These are phyloP conservation scores for Xylophagus ater DNA, from an alignment of 2,888 invertebrate species.

Conservation along the genomic window DNA sequence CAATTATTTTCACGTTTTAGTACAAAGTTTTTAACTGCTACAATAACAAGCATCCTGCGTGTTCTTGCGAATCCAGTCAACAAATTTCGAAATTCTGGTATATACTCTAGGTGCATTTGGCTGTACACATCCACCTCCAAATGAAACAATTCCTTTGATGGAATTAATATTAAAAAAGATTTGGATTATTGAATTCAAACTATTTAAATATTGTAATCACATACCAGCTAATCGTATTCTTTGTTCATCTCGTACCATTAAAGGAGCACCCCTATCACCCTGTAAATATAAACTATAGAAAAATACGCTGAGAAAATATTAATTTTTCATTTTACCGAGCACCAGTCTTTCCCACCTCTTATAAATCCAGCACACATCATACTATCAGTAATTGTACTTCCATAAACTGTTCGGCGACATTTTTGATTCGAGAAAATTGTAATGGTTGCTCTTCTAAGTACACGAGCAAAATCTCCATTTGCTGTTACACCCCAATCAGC, in stretches of 20 bases:
- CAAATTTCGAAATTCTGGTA: constrained; percentile 31
- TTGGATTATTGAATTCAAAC: too few relatives aligned
- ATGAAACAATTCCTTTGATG: constrained; percentile 34
- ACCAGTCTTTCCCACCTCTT: constrained; percentile 1
- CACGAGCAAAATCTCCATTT: constrained; percentile 1
- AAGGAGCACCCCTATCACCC: constrained; percentile 12
- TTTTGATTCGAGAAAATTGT: constrained; percentile 3
- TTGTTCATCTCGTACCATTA: constrained; percentile 25
- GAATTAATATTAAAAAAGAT: too few relatives aligned
- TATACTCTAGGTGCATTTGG: constrained; percentile 34
- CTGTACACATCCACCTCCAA: constrained; percentile 33
- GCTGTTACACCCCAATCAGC: constrained; percentile 7
- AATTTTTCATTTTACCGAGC: constrained; percentile 2
- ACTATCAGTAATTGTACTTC: not conserved
- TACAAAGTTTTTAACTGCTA: too few relatives aligned
- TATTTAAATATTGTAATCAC: not conserved
- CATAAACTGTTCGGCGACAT: constrained; percentile 1
- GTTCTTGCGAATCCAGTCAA: too few relatives aligned
- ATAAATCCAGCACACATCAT: constrained; percentile 9
- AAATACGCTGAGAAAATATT: not conserved
- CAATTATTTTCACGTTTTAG: too few relatives aligned
- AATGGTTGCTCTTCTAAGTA: constrained; percentile 4
- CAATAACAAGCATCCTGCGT: too few relatives aligned
- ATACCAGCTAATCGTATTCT: constrained; percentile 13
- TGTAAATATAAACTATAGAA: not conserved